Evolutionary conservation across 92 coral and sea anemone species (phyloP), one percentile per base, ranked within the genome.

Genomic region (Isaurus tuberculatus): DNA sequence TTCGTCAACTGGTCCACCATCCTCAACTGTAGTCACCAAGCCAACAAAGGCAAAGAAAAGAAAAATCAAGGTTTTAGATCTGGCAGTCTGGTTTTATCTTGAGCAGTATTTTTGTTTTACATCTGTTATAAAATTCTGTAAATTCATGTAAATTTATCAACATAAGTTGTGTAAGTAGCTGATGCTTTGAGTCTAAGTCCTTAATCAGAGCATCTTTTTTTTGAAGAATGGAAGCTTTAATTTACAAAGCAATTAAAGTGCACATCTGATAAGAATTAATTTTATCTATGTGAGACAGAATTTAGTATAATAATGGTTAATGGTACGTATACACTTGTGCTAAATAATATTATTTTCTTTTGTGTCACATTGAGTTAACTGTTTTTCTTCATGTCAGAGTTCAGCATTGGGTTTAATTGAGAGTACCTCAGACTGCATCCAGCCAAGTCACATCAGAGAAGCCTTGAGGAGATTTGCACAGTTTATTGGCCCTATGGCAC

Each of bases 381-480:
- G 64, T 31, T 78, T 29, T 46, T 19, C 29, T 65, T 72, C 49
- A 69, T 70, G 33, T 42, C 82, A 93, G 98, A 92, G 93, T 81
- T 86, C 98, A 80, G 83, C 93, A 32, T 60, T 91, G 37, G 81
- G 90, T n/a, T 74, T 89, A 28, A 83, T 84, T 13, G 92, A 91
- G 74, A 87, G 86, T 31, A 89, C 92, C 72, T 90, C 93, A 25
- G 98, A 92, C 57, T 96, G 99, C 61, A 90, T 96, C 66, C 99
- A 94, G 89, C 99, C 99, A 30, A 85, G 91, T 79, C 99, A 96
- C 89, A 92, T 96, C 42, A 77, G 98, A 82, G 99, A 96, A 79
- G 97, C 98, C 29, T 84, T 96, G 81, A 84, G 99, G 55, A 91
- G 98, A 77, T 96, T 92, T 85, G 91, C 87, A 72, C 93, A 89